A percentile compares a stretch with the other conserved stretches of the same genome.
phyloP scores from a whole-genome alignment of 2,797 vertebrate genomes.

The Lycodopsis pacificus region DNA sequence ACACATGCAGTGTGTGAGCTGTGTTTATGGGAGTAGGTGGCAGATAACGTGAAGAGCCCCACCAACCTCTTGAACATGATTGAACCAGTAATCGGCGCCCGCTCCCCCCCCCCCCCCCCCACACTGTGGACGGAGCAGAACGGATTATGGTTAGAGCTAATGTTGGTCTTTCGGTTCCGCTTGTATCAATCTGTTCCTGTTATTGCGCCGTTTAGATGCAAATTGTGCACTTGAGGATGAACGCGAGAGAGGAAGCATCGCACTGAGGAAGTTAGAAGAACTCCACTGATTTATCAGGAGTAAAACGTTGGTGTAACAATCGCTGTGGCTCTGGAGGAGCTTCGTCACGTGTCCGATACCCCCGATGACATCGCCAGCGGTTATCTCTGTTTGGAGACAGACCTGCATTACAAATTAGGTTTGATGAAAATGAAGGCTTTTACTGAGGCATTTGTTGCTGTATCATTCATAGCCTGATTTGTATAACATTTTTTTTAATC shows the following conservation, averaged over 20 bases:
- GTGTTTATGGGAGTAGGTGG: slow-evolving; percentile 35
- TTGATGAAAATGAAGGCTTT: too few species aligned
- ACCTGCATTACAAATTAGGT: not conserved
- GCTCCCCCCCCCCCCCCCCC: slow-evolving; percentile 15
- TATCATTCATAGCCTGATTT: too few species aligned
- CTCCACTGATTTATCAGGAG: not conserved
- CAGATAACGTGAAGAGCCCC: not conserved
- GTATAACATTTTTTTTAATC: too few species aligned
- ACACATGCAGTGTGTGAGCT: not conserved
- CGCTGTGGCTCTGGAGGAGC: not conserved
- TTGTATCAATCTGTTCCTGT: not conserved
- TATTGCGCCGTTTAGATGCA: not conserved
- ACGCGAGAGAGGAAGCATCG: not conserved
- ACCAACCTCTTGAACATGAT: slow-evolving; percentile 14
- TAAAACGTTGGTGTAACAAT: not conserved
- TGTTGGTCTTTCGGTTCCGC: not conserved
- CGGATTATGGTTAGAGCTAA: not conserved
- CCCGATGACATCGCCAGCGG: not conserved
- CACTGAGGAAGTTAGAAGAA: slow-evolving; percentile 5
- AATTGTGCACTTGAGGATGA: not conserved
- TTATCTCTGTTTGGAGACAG: not conserved
- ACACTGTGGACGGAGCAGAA: not conserved
- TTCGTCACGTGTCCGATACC: not conserved
- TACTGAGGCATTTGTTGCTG: too few species aligned
- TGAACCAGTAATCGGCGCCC: slow-evolving; percentile 13